phyloP scores from a whole-genome alignment of 2,888 invertebrate species.

The Xestia rhomboidea region DNA sequence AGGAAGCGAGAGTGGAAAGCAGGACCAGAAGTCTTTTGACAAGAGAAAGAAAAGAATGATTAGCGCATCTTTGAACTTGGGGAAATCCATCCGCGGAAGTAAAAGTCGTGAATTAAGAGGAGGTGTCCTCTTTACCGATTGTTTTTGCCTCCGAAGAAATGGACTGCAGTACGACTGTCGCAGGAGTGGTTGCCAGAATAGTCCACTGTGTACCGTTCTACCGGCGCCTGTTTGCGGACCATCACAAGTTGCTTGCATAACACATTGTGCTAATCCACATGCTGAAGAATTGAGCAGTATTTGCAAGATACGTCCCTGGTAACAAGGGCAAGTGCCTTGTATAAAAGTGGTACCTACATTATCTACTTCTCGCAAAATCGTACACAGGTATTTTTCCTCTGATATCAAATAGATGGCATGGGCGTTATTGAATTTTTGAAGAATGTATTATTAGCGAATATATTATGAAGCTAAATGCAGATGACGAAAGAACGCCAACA shows the following conservation, averaged over 20 bases:
- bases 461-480: background rate
- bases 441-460: too few relatives aligned
- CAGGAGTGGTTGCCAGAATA: slow-evolving; percentile 87
- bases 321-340: background rate
- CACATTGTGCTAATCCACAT: slow-evolving; percentile 82
- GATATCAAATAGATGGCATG: too few relatives aligned
- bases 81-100: slow-evolving; percentile 63
- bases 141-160: slow-evolving; percentile 90
- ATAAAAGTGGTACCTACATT: background rate
- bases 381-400: background rate
- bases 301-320: slow-evolving; percentile 74
- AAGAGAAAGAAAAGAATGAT: slow-evolving; percentile 15
- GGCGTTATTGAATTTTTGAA: background rate
- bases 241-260: slow-evolving; percentile 79
- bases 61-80: slow-evolving; percentile 14
- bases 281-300: slow-evolving; percentile 80
- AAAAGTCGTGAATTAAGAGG: slow-evolving; percentile 89
- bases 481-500: background rate
- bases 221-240: slow-evolving; percentile 83
- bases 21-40: background rate
- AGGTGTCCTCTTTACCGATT: slow-evolving; percentile 88
- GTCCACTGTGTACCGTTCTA: slow-evolving; percentile 76
- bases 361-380: background rate
- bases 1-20: background rate
- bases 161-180: slow-evolving; percentile 91